Percentiles rank a stretch among this genome's conserved stretches.
Evolutionary conservation across 1,140 invertebrate species (phyloP).

Genomic region (Ceratitis capitata): DNA sequence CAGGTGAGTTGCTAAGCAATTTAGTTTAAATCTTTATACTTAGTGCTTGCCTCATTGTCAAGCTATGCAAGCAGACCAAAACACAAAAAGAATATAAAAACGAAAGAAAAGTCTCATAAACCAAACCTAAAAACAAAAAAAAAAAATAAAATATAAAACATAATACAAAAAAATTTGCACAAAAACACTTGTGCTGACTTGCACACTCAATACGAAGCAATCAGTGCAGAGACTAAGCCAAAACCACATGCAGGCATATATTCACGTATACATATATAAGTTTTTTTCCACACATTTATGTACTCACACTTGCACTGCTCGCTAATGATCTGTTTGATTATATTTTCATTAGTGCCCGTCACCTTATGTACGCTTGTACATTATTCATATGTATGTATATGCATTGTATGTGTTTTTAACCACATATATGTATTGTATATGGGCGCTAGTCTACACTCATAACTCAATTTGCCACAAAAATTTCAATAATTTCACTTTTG

Average conservation of each 20-base stretch:
- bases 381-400: too few species aligned
- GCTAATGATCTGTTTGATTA: conserved; percentile 27
- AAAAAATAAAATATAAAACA: too few species aligned
- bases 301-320: conserved; percentile 7
- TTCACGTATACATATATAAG: background rate
- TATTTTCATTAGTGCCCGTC: background rate
- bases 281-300: background rate
- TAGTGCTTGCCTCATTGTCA: conserved; percentile 32
- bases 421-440: too few species aligned
- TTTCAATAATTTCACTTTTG: conserved; percentile 33
- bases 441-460: too few species aligned
- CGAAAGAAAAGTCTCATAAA: too few species aligned
- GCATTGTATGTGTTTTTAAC: background rate
- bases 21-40: background rate
- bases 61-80: background rate
- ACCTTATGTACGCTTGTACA: too few species aligned
- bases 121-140: too few species aligned
- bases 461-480: conserved; percentile 17
- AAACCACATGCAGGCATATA: background rate
- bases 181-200: background rate
- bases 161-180: too few species aligned
- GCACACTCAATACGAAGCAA: background rate
- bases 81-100: background rate
- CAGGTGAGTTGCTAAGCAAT: conserved; percentile 7
- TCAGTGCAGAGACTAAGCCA: background rate